A percentile compares a stretch with the other conserved stretches of the same genome.
Conservation (phyloP, 2,888 invertebrate species). For the Agrotis clavis region DNA sequence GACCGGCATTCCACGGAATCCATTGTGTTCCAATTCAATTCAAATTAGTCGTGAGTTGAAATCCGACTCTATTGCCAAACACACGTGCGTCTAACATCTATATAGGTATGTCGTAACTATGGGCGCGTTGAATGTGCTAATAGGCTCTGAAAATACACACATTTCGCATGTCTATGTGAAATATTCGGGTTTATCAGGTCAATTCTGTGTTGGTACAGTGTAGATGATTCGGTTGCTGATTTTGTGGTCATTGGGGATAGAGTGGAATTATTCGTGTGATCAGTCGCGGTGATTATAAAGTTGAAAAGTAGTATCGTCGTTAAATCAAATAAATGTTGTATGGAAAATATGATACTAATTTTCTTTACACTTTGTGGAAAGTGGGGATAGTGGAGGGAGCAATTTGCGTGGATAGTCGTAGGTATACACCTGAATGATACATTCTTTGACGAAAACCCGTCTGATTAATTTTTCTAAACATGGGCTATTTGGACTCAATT, state of each 20-base stretch:
- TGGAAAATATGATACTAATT: background rate
- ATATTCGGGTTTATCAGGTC: slow-evolving; percentile 38
- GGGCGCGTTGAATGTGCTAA: slow-evolving; percentile 44
- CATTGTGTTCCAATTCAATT: slow-evolving; percentile 15
- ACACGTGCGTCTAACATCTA: background rate
- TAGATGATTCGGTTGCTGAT: background rate
- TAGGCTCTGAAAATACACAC: slow-evolving; percentile 34
- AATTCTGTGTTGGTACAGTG: background rate
- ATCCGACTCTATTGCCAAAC: slow-evolving; percentile 16
- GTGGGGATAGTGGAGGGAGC: no score
- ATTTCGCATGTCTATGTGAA: slow-evolving; percentile 45
- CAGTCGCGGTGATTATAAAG: background rate
- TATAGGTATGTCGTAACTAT: background rate
- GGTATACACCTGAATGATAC: no score
- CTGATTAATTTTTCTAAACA: no score
- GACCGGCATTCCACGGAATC: slow-evolving; percentile 1
- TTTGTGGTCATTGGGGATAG: background rate
- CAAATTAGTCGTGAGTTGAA: slow-evolving; percentile 27
- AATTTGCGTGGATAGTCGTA: no score
- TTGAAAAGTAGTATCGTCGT: no score
- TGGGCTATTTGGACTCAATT: no score
- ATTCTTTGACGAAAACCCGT: no score
- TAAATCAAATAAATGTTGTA: background rate
- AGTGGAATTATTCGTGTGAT: background rate
- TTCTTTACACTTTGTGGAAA: background rate